Percentiles rank a stretch among this genome's conserved stretches.
Evolutionary conservation across 1,140 invertebrate genomes (phyloP).

Genomic region (Geopemphigus sp.): DNA sequence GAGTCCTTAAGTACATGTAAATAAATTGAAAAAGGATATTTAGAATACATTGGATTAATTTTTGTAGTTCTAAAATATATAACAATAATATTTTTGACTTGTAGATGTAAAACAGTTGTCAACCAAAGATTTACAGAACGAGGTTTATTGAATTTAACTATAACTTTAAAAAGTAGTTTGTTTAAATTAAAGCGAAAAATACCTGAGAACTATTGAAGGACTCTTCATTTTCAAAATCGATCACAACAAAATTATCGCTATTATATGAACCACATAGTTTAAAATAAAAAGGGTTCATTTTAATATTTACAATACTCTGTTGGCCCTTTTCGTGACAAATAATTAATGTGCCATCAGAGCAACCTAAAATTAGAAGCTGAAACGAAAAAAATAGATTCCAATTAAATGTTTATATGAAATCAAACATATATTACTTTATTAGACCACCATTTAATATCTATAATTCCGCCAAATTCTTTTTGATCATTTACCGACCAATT

Average conservation of each 20-base stretch:
- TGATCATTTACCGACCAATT: slow-evolving; percentile 31
- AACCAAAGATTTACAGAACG: not conserved
- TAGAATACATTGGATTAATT: not conserved
- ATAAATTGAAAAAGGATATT: not conserved
- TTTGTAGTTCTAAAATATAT: too few species aligned
- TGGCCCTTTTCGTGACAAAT: slow-evolving; percentile 27
- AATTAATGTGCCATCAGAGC: slow-evolving; percentile 32
- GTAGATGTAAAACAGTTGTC: not conserved
- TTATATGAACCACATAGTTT: slow-evolving; percentile 46
- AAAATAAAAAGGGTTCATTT: slow-evolving; percentile 24
- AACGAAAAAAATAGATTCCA: not conserved
- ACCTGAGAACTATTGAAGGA: slow-evolving; percentile 24
- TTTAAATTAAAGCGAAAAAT: not conserved
- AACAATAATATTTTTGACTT: not conserved
- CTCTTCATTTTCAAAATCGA: slow-evolving; percentile 18
- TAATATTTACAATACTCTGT: slow-evolving; percentile 36
- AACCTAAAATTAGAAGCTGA: slow-evolving; percentile 33
- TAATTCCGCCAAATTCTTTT: slow-evolving; percentile 25
- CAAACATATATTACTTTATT: slow-evolving; percentile 10
- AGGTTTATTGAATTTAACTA: too few species aligned
- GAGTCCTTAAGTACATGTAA: slow-evolving; percentile 20
- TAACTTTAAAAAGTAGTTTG: too few species aligned
- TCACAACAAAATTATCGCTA: slow-evolving; percentile 40
- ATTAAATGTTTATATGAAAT: not conserved
- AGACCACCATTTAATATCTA: slow-evolving; percentile 24